Conservation (phyloP, 1,140 invertebrate genomes). For the Magallana angulata region DNA sequence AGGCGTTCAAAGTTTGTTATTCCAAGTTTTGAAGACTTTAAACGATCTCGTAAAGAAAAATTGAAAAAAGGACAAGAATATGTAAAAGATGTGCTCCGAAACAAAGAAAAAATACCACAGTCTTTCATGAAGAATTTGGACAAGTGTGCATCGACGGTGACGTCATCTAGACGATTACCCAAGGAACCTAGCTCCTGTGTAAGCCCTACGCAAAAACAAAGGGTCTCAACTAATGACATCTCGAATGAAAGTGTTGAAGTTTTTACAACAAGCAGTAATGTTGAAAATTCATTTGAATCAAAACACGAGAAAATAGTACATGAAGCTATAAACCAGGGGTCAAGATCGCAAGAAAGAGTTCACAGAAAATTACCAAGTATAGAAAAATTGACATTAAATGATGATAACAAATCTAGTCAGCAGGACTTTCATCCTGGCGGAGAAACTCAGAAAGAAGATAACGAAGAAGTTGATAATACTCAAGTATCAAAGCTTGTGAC, state of each 20-base stretch:
- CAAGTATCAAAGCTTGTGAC: neutral
- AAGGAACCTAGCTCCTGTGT: neutral
- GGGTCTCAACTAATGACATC: neutral
- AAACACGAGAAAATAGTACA: neutral
- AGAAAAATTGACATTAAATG: neutral
- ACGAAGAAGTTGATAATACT: neutral
- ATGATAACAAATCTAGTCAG: neutral
- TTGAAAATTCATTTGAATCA: neutral
- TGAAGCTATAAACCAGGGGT: neutral
- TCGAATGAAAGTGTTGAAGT: neutral
- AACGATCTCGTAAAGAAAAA: constrained; percentile 44
- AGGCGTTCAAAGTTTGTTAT: neutral
- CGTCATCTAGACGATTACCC: neutral
- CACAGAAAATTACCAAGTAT: constrained; percentile 29
- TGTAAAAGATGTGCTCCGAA: constrained; percentile 40
- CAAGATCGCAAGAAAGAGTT: neutral
- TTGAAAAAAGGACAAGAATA: constrained; percentile 40
- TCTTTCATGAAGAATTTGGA: constrained; percentile 13
- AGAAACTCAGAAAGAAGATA: neutral
- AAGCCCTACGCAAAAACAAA: constrained; percentile 20
- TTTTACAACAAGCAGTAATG: neutral
- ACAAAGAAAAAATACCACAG: constrained; percentile 39
- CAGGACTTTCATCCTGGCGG: neutral
- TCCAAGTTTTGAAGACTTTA: constrained; percentile 41
- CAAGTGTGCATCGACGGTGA: constrained; percentile 24